These are phyloP conservation scores for Lysandra coridon DNA, from an alignment of 2,888 invertebrate species.

Conservation along the genomic window DNA sequence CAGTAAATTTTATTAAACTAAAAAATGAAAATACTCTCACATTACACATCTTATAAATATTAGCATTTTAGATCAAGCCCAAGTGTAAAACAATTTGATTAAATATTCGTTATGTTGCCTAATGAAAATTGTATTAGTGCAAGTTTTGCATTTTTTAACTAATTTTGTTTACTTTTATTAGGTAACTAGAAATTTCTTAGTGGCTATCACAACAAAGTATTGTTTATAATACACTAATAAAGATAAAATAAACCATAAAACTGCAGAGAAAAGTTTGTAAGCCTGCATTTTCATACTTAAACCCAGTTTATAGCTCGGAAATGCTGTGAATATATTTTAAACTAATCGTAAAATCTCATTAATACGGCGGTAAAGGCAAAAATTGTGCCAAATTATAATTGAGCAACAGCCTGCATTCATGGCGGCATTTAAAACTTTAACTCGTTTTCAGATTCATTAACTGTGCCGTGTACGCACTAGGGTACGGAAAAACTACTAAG, in stretches of 20 bases:
- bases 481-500: neutral
- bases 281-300: constrained; percentile 2
- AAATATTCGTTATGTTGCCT: too few species aligned
- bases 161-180: too few species aligned
- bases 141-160: too few species aligned
- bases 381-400: constrained; percentile 69
- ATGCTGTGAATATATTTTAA: constrained; percentile 6
- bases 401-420: constrained; percentile 77
- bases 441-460: constrained; percentile 74
- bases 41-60: too few species aligned
- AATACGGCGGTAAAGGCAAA: constrained; percentile 49
- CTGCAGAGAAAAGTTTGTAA: neutral
- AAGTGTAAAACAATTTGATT: too few species aligned
- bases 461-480: constrained; percentile 56
- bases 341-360: constrained; percentile 35
- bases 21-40: too few species aligned
- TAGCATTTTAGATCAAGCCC: too few species aligned
- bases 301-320: neutral
- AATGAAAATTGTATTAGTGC: too few species aligned
- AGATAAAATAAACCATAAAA: neutral
- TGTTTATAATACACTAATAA: neutral
- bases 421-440: constrained; percentile 72
- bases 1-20: too few species aligned
- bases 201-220: too few species aligned
- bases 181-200: too few species aligned